Conservation (phyloP, 2,797 vertebrate species). For the Adelosebastes latens region DNA sequence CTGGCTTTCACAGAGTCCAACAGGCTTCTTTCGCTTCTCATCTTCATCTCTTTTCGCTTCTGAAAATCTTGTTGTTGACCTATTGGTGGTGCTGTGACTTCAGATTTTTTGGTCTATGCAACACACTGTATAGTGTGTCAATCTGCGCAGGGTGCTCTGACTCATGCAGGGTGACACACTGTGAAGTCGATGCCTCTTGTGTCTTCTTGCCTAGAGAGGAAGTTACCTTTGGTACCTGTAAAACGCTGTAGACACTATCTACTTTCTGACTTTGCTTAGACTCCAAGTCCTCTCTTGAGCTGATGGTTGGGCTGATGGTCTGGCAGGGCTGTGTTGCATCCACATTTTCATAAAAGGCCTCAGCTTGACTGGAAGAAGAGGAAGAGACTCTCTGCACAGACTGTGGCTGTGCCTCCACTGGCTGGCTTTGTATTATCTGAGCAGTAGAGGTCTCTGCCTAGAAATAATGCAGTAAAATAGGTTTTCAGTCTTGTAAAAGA, state of each 20-base stretch:
- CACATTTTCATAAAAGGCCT: conserved; percentile 49
- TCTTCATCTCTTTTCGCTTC: neutral
- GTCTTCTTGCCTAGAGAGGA: fast-evolving
- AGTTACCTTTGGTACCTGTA: neutral
- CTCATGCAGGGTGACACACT: neutral
- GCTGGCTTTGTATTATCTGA: neutral
- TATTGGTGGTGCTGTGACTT: conserved; percentile 14
- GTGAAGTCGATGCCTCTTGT: neutral
- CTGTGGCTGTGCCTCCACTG: neutral
- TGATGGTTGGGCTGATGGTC: neutral
- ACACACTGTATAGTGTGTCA: conserved; percentile 42
- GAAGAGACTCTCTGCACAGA: conserved; percentile 2
- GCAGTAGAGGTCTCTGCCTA: neutral
- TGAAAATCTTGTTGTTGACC: neutral
- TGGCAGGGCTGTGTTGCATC: neutral
- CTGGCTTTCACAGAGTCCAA: neutral
- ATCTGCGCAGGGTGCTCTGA: fast-evolving
- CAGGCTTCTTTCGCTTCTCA: neutral
- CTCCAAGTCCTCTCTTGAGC: neutral
- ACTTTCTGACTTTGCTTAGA: neutral
- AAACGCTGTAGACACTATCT: neutral
- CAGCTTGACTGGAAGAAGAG: conserved; percentile 22
- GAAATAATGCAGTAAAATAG: neutral
- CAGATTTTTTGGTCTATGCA: conserved; percentile 26
- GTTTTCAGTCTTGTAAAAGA: neutral